Conservation (phyloP, 2,113 vertebrate species). For the Galbula dea region DNA sequence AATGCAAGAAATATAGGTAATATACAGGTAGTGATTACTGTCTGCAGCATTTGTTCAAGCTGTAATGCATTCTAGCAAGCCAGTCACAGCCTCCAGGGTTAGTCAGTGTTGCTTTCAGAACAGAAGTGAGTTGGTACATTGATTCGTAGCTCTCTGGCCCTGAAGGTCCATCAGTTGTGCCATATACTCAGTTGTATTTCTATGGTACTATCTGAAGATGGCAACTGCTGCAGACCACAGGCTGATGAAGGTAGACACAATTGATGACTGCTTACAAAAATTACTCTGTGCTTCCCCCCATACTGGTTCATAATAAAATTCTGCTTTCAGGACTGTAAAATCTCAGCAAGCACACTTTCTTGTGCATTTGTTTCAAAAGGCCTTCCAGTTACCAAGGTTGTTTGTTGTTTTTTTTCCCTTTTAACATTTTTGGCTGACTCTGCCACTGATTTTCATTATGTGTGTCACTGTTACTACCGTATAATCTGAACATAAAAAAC, state of each 20-base stretch:
- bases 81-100: neutral
- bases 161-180: neutral
- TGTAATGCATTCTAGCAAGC: neutral
- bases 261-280: neutral
- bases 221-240: neutral
- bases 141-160: neutral
- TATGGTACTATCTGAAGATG: neutral
- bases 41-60: neutral
- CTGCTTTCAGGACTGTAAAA: neutral
- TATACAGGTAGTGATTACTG: neutral
- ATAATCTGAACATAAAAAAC: slow-evolving; percentile 80
- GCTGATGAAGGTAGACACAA: neutral
- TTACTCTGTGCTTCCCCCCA: neutral
- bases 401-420: neutral
- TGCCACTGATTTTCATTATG: slow-evolving; percentile 68
- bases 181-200: neutral
- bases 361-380: neutral
- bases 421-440: slow-evolving; percentile 61
- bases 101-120: neutral
- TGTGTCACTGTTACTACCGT: slow-evolving; percentile 74
- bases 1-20: neutral
- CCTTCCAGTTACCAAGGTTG: slow-evolving; percentile 22
- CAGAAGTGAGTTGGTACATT: neutral
- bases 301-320: neutral
- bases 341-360: slow-evolving; percentile 4